phyloP scores from a whole-genome alignment of 2,888 invertebrate species.

The Neocrepidodera transversa region DNA sequence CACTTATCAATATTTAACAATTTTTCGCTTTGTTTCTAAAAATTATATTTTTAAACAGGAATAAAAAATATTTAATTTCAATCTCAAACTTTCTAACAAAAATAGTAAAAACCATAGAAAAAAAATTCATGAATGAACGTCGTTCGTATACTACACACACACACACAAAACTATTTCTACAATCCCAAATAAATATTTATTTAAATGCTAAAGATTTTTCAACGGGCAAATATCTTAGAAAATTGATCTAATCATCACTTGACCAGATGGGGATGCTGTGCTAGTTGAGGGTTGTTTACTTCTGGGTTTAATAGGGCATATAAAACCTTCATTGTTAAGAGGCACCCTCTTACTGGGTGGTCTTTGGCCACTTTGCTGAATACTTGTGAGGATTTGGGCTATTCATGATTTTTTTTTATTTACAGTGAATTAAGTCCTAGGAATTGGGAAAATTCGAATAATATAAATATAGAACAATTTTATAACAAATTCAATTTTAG shows the following conservation, averaged over 20 bases:
- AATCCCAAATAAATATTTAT: conserved; percentile 35
- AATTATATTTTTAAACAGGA: no score
- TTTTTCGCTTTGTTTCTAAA: no score
- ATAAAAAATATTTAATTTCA: no score
- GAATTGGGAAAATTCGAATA: not conserved
- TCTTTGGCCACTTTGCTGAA: conserved; percentile 40
- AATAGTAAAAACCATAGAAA: no score
- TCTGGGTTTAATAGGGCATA: conserved; percentile 38
- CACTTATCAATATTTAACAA: no score
- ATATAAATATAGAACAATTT: no score
- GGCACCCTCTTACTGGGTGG: conserved; percentile 43
- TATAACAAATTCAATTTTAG: no score
- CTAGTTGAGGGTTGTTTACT: conserved; percentile 35
- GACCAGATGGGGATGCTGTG: conserved; percentile 30
- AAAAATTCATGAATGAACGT: not conserved
- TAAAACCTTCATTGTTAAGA: conserved; percentile 36
- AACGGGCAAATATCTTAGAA: conserved; percentile 18
- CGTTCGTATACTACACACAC: not conserved
- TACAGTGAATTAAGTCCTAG: not conserved
- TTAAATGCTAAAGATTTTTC: conserved; percentile 22
- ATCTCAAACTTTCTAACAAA: no score
- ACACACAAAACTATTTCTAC: conserved; percentile 3
- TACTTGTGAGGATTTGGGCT: conserved; percentile 40
- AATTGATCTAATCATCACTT: conserved; percentile 35
- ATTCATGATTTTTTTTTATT: conserved; percentile 34